These are phyloP conservation scores for Urophycis tenuis DNA, from an alignment of 2,797 vertebrate genomes.

Conservation along the genomic window DNA sequence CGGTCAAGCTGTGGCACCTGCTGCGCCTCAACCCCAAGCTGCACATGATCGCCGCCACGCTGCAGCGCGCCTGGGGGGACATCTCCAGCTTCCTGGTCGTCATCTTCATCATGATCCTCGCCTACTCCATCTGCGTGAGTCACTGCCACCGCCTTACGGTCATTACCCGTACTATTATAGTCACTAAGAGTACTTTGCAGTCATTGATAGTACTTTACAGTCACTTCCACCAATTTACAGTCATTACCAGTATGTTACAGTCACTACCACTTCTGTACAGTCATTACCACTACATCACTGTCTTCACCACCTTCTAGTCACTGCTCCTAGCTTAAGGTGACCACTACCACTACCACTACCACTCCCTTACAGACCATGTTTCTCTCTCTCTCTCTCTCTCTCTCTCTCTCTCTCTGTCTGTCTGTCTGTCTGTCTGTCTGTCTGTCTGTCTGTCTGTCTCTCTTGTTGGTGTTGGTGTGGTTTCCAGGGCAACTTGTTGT, in stretches of 20 bases:
- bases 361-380: no score
- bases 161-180: not conserved
- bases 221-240: not conserved
- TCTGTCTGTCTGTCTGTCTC: not conserved
- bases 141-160: not conserved
- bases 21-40: constrained; percentile 86
- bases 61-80: constrained; percentile 79
- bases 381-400: no score
- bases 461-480: not conserved
- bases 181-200: not conserved
- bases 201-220: not conserved
- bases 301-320: not conserved
- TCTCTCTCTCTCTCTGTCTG: no score
- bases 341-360: no score
- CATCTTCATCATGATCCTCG: constrained; percentile 77
- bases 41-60: constrained; percentile 80
- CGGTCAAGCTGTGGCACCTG: constrained; percentile 87
- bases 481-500: constrained; percentile 79
- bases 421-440: not conserved
- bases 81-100: constrained; percentile 78
- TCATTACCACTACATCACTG: not conserved
- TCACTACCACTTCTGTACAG: not conserved
- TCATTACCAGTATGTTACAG: not conserved
- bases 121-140: constrained; percentile 81
- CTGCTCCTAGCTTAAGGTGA: not conserved